phyloP scores from a whole-genome alignment of 2,797 vertebrate species.

The Menidia menidia region DNA sequence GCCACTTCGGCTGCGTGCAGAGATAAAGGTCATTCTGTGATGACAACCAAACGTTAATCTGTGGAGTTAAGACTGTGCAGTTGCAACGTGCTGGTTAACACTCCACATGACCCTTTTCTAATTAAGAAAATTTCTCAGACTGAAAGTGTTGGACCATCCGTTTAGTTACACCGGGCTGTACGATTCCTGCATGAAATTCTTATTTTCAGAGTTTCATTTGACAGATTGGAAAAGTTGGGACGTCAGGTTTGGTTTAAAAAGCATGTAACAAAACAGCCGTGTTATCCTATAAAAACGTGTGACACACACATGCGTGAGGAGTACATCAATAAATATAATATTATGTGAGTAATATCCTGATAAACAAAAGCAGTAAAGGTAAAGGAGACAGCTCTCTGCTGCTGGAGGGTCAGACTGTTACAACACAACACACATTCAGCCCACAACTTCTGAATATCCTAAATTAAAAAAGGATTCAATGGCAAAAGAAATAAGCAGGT shows the following conservation, averaged over 20 bases:
- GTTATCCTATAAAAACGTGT: too few relatives aligned
- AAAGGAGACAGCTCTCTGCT: neutral
- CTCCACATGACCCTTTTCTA: constrained; percentile 34
- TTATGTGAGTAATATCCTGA: too few relatives aligned
- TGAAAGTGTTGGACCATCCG: neutral
- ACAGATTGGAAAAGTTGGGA: neutral
- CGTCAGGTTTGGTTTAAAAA: neutral
- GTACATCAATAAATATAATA: too few relatives aligned
- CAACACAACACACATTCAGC: neutral
- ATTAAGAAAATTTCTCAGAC: constrained; percentile 29
- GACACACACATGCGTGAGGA: too few relatives aligned
- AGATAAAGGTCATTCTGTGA: constrained; percentile 60
- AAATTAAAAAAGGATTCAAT: neutral
- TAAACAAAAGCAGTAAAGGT: neutral
- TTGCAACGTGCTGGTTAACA: constrained; percentile 39
- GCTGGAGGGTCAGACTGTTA: too few relatives aligned
- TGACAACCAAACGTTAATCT: constrained; percentile 66
- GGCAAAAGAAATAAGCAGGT: neutral
- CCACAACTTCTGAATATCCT: neutral
- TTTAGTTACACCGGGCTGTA: neutral
- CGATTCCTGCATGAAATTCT: neutral
- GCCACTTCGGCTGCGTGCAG: constrained; percentile 34
- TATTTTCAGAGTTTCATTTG: neutral
- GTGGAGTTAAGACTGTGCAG: constrained; percentile 49
- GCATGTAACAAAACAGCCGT: neutral